phyloP scores from a whole-genome alignment of 2,797 vertebrate species.

The Gallirallus australis region DNA sequence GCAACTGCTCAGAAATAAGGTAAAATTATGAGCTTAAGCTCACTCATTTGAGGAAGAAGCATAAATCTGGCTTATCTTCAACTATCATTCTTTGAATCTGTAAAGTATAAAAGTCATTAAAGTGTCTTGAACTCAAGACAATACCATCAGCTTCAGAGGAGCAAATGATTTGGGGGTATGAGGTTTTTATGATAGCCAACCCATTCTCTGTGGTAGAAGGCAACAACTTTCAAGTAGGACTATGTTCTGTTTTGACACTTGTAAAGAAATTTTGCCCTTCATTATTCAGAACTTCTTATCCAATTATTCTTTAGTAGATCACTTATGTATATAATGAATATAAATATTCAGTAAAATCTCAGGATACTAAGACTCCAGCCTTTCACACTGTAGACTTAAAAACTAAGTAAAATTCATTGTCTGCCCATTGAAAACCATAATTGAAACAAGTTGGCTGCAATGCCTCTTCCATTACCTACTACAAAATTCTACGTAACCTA shows the following conservation, averaged over 20 bases:
- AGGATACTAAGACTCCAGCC: background rate
- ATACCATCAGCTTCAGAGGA: background rate
- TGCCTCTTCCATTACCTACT: background rate
- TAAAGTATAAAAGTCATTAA: background rate
- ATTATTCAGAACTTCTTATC: background rate
- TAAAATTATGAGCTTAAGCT: background rate
- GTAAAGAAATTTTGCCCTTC: background rate
- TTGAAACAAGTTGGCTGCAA: background rate
- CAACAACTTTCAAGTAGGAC: background rate
- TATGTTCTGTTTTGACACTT: background rate
- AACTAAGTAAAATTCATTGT: background rate
- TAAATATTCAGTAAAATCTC: background rate
- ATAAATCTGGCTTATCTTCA: background rate
- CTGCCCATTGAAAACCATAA: background rate
- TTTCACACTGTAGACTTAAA: background rate
- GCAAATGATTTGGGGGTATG: background rate
- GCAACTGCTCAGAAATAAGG: background rate
- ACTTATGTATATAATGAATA: background rate
- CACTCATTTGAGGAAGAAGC: background rate
- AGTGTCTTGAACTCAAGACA: background rate
- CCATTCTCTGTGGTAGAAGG: fast-evolving
- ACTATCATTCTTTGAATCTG: background rate
- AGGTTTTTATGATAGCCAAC: background rate
- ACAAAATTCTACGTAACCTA: background rate
- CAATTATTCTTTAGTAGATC: background rate